Conservation (phyloP, 2,113 vertebrate genomes). For the Propithecus coquereli region DNA sequence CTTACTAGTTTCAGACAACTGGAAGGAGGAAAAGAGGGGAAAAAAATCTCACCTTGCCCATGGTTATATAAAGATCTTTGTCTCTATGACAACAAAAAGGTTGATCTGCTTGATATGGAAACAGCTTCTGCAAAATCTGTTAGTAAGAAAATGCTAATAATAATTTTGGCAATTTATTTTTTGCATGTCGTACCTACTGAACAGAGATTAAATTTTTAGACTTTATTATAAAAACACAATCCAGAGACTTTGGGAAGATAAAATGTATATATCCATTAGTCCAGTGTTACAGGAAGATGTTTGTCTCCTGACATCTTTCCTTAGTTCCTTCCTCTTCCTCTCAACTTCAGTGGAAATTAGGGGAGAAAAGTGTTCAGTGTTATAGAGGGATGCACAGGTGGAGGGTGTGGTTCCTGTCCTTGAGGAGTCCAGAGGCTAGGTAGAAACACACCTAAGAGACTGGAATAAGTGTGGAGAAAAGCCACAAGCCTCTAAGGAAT, state of each 20-base stretch:
- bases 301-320: not conserved
- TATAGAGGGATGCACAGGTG: not conserved
- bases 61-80: conserved; percentile 74
- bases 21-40: not conserved
- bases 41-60: conserved; percentile 59
- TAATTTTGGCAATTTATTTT: conserved; percentile 67
- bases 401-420: not conserved
- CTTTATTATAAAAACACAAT: conserved; percentile 29
- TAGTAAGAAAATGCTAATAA: conserved; percentile 71
- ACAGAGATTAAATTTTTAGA: conserved; percentile 41
- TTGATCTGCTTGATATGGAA: conserved; percentile 71
- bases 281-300: not conserved
- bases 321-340: not conserved
- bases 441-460: not conserved
- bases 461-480: not conserved
- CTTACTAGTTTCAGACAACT: conserved; percentile 61
- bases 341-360: not conserved
- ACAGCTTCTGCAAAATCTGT: conserved; percentile 70
- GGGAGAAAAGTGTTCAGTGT: not conserved
- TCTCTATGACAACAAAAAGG: conserved; percentile 79
- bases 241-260: conserved; percentile 15
- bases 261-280: not conserved
- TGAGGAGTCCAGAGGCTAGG: not conserved
- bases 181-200: conserved; percentile 55
- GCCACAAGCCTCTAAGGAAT: not conserved